A percentile compares a stretch with the other conserved stretches of the same genome.
Evolutionary conservation across 2,888 invertebrate genomes (phyloP).

Genomic region (Agonopterix subpropinquella): DNA sequence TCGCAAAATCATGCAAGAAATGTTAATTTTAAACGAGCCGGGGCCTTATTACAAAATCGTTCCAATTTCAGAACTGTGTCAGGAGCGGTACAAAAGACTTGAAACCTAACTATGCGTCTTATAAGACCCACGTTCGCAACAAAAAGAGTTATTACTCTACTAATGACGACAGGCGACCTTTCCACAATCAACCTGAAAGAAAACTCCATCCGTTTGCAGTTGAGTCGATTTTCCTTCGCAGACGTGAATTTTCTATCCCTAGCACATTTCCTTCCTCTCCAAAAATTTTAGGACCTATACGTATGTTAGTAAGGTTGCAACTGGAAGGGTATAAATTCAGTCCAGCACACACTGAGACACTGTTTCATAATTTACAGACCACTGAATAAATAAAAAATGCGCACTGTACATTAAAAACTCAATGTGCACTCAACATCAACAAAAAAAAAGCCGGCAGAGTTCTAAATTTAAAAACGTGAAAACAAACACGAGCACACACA

Average conservation of each 20-base stretch:
- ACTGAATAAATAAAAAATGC: neutral
- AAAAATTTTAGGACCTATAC: neutral
- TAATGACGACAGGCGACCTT: constrained; percentile 1
- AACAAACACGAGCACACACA: constrained; percentile 13
- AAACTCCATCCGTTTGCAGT: neutral
- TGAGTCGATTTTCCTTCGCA: neutral
- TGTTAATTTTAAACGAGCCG: too few species aligned
- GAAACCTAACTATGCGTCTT: neutral
- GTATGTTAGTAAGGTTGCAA: neutral
- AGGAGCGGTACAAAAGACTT: too few species aligned
- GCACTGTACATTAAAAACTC: neutral
- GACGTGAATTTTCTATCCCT: neutral
- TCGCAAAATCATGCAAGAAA: too few species aligned
- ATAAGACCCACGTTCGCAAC: neutral
- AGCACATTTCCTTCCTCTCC: neutral
- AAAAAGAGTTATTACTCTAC: neutral
- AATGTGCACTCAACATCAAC: too few species aligned
- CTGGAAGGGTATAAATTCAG: neutral
- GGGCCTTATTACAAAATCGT: too few species aligned
- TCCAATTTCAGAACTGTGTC: too few species aligned
- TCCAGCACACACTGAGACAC: too few species aligned
- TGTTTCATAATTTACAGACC: too few species aligned
- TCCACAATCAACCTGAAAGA: neutral
- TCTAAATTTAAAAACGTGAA: constrained; percentile 2
- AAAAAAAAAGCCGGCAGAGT: neutral